phyloP scores from a whole-genome alignment of 2,113 vertebrate genomes.

The Anguilla rostrata region DNA sequence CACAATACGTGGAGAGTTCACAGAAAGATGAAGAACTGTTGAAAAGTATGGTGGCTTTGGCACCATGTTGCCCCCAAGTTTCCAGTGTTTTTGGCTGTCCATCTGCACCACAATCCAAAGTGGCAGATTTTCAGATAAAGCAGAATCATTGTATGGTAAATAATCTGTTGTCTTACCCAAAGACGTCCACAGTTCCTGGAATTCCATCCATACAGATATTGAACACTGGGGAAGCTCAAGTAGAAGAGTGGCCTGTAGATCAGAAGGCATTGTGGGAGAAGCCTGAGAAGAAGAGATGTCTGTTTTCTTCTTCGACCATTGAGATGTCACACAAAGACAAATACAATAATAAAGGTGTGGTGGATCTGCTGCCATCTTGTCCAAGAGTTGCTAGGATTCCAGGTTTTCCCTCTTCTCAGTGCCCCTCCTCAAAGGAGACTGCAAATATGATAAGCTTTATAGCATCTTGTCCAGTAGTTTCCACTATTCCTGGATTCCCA shows the following conservation, averaged over 20 bases:
- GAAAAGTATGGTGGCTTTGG: conserved; percentile 13
- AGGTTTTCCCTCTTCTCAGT: conserved; percentile 19
- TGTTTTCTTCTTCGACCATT: neutral
- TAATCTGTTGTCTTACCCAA: conserved; percentile 39
- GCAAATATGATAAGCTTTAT: conserved; percentile 41
- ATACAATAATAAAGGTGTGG: conserved; percentile 27
- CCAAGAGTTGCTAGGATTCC: conserved; percentile 12
- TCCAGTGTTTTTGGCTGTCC: conserved; percentile 56
- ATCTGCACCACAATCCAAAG: conserved; percentile 25
- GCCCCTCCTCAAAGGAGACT: neutral
- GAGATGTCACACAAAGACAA: conserved; percentile 9
- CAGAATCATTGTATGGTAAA: conserved; percentile 35
- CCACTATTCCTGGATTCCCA: conserved; percentile 39
- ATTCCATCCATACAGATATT: conserved; percentile 36
- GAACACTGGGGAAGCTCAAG: neutral
- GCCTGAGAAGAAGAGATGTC: neutral
- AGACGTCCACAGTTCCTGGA: conserved; percentile 42
- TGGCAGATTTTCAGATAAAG: conserved; percentile 13
- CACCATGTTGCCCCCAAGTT: conserved; percentile 53
- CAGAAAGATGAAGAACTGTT: neutral
- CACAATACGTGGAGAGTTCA: neutral
- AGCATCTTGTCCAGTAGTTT: conserved; percentile 43
- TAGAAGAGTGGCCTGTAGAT: conserved; percentile 28
- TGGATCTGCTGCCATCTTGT: conserved; percentile 13
- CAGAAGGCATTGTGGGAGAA: conserved; percentile 33